Conservation (phyloP, 2,113 vertebrate species). For the Arizona elegans region DNA sequence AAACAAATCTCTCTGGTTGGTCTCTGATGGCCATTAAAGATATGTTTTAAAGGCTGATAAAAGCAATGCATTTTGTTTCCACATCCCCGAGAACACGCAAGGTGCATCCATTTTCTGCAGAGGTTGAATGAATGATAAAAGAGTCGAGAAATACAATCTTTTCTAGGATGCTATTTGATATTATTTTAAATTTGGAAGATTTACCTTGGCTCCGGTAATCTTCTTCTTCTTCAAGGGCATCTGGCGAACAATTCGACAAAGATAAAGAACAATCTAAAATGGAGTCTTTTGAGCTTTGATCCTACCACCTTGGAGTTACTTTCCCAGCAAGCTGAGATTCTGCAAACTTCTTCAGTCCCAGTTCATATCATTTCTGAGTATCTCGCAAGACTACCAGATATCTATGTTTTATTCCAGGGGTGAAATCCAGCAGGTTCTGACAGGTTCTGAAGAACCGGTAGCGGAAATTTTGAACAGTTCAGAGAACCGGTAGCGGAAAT, state of each 20-base stretch:
- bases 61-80: not conserved
- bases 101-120: not conserved
- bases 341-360: not conserved
- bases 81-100: not conserved
- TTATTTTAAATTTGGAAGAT: not conserved
- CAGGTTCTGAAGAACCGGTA: no score
- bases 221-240: not conserved
- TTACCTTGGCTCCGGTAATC: not conserved
- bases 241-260: not conserved
- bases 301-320: not conserved
- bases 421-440: no score
- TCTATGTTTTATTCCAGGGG: no score
- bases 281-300: not conserved
- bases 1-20: not conserved
- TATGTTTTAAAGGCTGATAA: slow-evolving; percentile 12
- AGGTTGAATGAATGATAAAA: not conserved
- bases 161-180: not conserved
- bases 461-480: no score
- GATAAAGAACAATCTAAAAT: not conserved
- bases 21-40: not conserved
- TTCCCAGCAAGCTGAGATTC: not conserved
- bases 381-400: not conserved
- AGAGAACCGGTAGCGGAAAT: no score
- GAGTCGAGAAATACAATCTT: not conserved
- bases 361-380: not conserved